Conservation (phyloP, 2,113 vertebrate genomes). For the Saimiri boliviensis region DNA sequence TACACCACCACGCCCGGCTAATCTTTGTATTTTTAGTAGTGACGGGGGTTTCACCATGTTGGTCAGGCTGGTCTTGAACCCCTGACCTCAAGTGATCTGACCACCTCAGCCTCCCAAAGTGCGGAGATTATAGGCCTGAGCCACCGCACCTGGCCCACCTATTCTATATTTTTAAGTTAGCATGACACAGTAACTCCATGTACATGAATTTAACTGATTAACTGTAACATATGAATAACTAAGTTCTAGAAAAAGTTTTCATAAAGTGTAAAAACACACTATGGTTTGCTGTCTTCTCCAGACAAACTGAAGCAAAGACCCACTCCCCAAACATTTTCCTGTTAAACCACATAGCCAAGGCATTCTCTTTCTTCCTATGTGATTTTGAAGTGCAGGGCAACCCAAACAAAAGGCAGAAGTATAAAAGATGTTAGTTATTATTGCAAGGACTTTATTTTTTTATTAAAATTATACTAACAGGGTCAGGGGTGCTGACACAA, state of each 20-base stretch:
- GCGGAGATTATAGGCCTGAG: no score
- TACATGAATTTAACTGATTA: not conserved
- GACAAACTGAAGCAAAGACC: not conserved
- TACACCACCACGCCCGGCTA: no score
- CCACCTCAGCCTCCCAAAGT: no score
- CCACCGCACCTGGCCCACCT: not conserved
- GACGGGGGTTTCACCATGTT: no score
- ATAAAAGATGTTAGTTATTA: not conserved
- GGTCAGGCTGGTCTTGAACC: no score
- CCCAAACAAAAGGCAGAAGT: not conserved
- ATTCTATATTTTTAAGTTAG: not conserved
- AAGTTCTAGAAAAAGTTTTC: not conserved
- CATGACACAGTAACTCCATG: not conserved
- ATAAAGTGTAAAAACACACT: not conserved
- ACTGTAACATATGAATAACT: not conserved
- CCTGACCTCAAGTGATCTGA: no score
- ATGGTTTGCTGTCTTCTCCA: not conserved
- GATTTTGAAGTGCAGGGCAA: constrained; percentile 20
- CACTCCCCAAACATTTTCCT: not conserved
- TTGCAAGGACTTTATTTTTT: not conserved
- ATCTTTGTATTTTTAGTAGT: no score
- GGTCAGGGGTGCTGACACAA: not conserved
- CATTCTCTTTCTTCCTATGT: not conserved
- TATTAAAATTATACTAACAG: not conserved
- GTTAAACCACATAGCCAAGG: not conserved